Evolutionary conservation across 2,888 invertebrate species (phyloP).

Genomic region (Drosophila austrosaltans): DNA sequence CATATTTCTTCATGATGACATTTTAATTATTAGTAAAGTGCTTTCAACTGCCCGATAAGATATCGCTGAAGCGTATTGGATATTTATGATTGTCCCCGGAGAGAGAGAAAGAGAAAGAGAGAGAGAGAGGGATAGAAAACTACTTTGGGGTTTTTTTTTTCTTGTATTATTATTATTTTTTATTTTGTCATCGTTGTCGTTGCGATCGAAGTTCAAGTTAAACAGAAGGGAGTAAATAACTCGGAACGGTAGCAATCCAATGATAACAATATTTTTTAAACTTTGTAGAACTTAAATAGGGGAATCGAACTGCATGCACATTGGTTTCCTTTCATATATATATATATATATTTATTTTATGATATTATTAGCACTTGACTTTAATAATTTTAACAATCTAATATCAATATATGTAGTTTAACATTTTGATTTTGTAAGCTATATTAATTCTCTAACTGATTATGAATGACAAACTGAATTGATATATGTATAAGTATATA

Average conservation of each 20-base stretch:
- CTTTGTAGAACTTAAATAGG: background rate
- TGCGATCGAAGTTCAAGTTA: slow-evolving; percentile 71
- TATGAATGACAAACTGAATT: too few relatives aligned
- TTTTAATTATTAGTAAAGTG: slow-evolving; percentile 82
- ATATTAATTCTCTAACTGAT: too few relatives aligned
- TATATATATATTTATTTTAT: too few relatives aligned
- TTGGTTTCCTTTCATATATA: too few relatives aligned
- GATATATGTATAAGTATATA: too few relatives aligned
- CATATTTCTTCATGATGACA: slow-evolving; percentile 81
- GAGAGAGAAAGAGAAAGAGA: background rate
- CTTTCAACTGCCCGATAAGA: slow-evolving; percentile 75
- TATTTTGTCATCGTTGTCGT: slow-evolving; percentile 14
- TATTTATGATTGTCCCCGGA: slow-evolving; percentile 60
- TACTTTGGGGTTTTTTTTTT: slow-evolving; percentile 24
- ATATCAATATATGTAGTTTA: background rate
- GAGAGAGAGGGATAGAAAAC: slow-evolving; percentile 10
- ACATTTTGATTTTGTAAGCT: too few relatives aligned
- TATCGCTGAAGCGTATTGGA: slow-evolving; percentile 59
- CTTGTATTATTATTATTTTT: slow-evolving; percentile 8
- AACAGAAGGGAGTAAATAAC: slow-evolving; percentile 20
- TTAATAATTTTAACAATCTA: slow-evolving; percentile 9
- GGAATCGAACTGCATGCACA: too few relatives aligned
- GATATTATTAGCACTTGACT: too few relatives aligned
- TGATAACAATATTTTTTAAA: background rate
- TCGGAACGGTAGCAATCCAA: slow-evolving; percentile 29